Percentiles rank a stretch among this genome's conserved stretches.
phyloP scores from a whole-genome alignment of 2,888 invertebrate genomes.

The Epinotia demarniana region DNA sequence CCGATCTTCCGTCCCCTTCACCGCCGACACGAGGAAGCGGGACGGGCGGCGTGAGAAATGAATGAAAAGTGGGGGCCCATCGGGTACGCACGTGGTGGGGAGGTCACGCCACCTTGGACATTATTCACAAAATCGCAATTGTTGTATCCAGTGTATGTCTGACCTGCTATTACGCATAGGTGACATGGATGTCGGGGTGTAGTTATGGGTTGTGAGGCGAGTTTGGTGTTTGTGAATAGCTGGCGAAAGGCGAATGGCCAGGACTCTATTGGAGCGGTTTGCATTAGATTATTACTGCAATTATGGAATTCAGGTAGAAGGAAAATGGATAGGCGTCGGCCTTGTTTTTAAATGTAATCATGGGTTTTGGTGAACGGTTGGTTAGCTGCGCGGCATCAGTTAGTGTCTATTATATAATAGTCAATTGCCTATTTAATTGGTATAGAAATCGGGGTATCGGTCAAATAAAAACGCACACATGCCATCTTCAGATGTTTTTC shows the following conservation, averaged over 20 bases:
- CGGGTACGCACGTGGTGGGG: constrained; percentile 49
- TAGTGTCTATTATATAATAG: too few relatives aligned
- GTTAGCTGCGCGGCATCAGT: too few relatives aligned
- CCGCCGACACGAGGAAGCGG: constrained; percentile 3
- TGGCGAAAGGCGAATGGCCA: constrained; percentile 7
- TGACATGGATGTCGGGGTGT: background rate
- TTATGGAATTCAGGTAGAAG: constrained; percentile 36
- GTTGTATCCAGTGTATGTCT: background rate
- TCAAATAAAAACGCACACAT: too few relatives aligned
- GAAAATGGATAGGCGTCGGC: constrained; percentile 22
- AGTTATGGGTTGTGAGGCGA: background rate
- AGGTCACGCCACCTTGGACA: constrained; percentile 51
- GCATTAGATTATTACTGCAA: constrained; percentile 26
- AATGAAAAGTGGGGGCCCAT: constrained; percentile 41
- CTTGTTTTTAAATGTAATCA: constrained; percentile 8
- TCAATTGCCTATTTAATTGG: too few relatives aligned
- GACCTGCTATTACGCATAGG: background rate
- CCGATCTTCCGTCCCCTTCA: constrained; percentile 29
- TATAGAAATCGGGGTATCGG: too few relatives aligned
- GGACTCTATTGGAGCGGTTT: constrained; percentile 21
- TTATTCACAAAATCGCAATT: background rate
- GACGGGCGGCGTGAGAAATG: constrained; percentile 23
- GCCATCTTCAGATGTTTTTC: too few relatives aligned
- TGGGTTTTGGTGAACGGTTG: background rate
- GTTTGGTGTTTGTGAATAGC: background rate